Percentiles rank a stretch among this genome's conserved stretches.
Conservation (phyloP, 37 sponge, comb jelly and placozoan genomes). For the Trichoplax adhaerens region DNA sequence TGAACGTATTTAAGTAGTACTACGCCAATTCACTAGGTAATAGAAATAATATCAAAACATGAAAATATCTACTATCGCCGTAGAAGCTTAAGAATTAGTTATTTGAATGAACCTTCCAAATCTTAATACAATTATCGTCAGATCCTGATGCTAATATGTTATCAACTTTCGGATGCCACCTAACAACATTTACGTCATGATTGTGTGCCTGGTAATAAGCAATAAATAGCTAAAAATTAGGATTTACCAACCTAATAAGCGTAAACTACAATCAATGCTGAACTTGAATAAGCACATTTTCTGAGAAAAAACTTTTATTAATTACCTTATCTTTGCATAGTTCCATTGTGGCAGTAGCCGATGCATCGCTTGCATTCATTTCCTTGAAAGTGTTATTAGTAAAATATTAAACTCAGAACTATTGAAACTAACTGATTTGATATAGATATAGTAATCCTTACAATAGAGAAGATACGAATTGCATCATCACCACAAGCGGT, state of each 20-base stretch:
- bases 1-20: too few relatives aligned
- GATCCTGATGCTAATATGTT: constrained; percentile 63
- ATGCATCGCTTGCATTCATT: too few relatives aligned
- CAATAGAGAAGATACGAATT: constrained; percentile 62
- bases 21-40: too few relatives aligned
- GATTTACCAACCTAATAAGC: neutral
- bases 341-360: neutral
- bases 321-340: constrained; percentile 24
- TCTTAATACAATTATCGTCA: constrained; percentile 56
- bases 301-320: constrained; percentile 20
- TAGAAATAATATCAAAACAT: too few relatives aligned
- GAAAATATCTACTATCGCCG: too few relatives aligned
- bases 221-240: neutral
- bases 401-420: too few relatives aligned
- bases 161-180: constrained; percentile 70
- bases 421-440: too few relatives aligned
- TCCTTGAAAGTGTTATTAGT: too few relatives aligned
- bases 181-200: constrained; percentile 68
- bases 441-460: neutral
- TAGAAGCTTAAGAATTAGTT: too few relatives aligned
- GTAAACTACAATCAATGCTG: neutral
- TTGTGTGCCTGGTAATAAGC: constrained; percentile 37
- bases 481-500: constrained; percentile 81
- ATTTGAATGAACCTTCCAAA: constrained; percentile 39
- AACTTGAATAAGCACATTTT: neutral